These are phyloP conservation scores for Dicyrtoma fusca DNA, from an alignment of 2,888 invertebrate species.

Conservation along the genomic window DNA sequence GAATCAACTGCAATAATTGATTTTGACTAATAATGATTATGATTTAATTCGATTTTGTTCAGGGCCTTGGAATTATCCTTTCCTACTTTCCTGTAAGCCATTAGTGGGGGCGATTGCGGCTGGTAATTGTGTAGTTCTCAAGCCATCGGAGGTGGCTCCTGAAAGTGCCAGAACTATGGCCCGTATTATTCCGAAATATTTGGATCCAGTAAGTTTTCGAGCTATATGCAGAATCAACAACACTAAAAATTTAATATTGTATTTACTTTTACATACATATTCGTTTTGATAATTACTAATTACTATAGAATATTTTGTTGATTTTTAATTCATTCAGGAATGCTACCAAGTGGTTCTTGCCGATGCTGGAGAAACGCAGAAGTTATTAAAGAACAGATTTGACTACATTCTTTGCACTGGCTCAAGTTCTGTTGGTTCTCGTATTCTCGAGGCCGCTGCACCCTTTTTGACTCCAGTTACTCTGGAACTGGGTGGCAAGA, in stretches of 20 bases:
- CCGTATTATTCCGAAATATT: slow-evolving; percentile 79
- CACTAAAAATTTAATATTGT: not conserved
- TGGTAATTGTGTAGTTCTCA: slow-evolving; percentile 65
- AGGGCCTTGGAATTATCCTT: slow-evolving; percentile 85
- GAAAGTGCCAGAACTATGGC: slow-evolving; percentile 74
- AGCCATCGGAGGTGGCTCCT: slow-evolving; percentile 75
- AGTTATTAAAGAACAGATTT: slow-evolving; percentile 82
- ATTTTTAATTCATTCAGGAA: slow-evolving; percentile 63
- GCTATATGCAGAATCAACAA: too few relatives aligned
- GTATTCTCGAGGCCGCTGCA: slow-evolving; percentile 86
- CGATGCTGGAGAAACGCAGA: slow-evolving; percentile 81
- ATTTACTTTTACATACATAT: not conserved
- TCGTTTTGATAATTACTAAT: not conserved
- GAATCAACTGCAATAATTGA: too few relatives aligned
- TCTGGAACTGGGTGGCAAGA: slow-evolving; percentile 86
- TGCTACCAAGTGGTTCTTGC: slow-evolving; percentile 80
- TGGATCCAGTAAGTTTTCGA: slow-evolving; percentile 70
- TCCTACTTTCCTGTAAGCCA: slow-evolving; percentile 52
- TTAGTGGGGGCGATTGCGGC: slow-evolving; percentile 78
- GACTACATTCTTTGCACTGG: slow-evolving; percentile 98
- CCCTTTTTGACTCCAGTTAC: slow-evolving; percentile 90
- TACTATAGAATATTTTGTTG: not conserved
- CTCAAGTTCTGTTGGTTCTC: slow-evolving; percentile 80
- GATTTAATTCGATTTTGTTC: too few relatives aligned
- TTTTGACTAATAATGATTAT: too few relatives aligned